These are phyloP conservation scores for Kuschelorhynchus macadamiae DNA, from an alignment of 2,888 invertebrate species.

Conservation along the genomic window DNA sequence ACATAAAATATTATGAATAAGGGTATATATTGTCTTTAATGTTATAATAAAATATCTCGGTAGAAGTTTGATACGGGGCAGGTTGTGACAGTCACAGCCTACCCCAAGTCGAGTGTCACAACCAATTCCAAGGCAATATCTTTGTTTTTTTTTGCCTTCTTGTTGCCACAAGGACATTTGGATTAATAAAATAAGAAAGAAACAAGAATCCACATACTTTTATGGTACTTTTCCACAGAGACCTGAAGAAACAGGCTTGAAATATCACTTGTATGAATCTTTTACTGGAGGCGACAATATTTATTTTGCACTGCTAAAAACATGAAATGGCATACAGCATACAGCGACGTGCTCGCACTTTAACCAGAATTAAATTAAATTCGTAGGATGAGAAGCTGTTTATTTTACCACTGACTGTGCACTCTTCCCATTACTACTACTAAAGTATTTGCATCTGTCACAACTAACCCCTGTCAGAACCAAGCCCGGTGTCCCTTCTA, in stretches of 20 bases:
- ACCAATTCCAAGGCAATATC: slow-evolving; percentile 17
- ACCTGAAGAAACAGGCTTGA: not conserved
- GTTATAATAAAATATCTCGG: slow-evolving; percentile 4
- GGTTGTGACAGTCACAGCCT: slow-evolving; percentile 22
- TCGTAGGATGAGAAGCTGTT: not conserved
- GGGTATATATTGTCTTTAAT: not conserved
- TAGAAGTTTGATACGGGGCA: slow-evolving; percentile 6
- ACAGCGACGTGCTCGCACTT: not conserved
- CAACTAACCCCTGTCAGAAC: slow-evolving; percentile 4
- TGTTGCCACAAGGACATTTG: slow-evolving; percentile 3
- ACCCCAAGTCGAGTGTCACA: slow-evolving; percentile 26
- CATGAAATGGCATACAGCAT: too few species aligned
- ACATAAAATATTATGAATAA: not conserved
- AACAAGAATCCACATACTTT: slow-evolving; percentile 2
- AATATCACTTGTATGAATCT: not conserved
- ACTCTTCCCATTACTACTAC: too few species aligned
- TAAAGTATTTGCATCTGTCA: not conserved
- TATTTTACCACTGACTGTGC: not conserved
- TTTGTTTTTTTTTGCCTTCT: not conserved
- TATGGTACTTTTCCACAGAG: not conserved
- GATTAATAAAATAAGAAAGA: not conserved
- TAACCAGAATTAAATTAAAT: not conserved
- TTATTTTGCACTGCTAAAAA: not conserved
- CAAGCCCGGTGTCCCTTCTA: slow-evolving; percentile 5
- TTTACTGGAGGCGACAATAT: not conserved